Percentiles rank a stretch among this genome's conserved stretches.
phyloP scores from a whole-genome alignment of 1,140 invertebrate genomes.

The Tetramorium alpestre region DNA sequence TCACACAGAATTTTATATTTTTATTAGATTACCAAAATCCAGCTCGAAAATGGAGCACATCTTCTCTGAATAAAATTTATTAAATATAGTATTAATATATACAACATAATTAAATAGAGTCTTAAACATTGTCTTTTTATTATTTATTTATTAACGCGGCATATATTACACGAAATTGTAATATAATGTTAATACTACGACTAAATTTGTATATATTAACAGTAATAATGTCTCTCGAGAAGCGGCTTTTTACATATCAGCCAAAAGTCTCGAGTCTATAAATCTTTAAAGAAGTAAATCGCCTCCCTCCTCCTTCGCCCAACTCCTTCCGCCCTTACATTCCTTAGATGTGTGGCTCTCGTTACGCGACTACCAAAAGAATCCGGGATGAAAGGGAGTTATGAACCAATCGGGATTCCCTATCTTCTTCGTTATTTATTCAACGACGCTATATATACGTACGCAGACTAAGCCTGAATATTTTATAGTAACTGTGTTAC shows the following conservation, averaged over 20 bases:
- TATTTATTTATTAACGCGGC: not conserved
- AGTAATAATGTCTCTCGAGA: not conserved
- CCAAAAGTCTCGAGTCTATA: not conserved
- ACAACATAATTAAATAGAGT: not conserved
- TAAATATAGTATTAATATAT: not conserved
- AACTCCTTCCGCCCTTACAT: not conserved
- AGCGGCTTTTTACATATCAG: not conserved
- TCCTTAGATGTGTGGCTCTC: conserved; percentile 57
- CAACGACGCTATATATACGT: conserved; percentile 63
- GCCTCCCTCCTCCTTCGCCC: not conserved
- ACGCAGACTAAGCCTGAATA: conserved; percentile 67
- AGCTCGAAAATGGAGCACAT: too few relatives aligned
- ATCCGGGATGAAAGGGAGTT: conserved; percentile 66
- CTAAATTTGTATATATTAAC: conserved; percentile 21
- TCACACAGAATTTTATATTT: too few relatives aligned
- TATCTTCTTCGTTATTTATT: conserved; percentile 67
- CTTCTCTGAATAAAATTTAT: not conserved
- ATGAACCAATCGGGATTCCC: conserved; percentile 67
- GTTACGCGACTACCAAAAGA: conserved; percentile 64
- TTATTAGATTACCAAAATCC: too few relatives aligned
- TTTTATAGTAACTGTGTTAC: conserved; percentile 65
- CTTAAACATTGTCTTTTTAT: not conserved
- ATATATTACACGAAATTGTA: not conserved
- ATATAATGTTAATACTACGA: not conserved
- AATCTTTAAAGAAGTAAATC: conserved; percentile 32